These are phyloP conservation scores for Oryzias celebensis DNA, from an alignment of 2,113 vertebrate species.

Conservation along the genomic window DNA sequence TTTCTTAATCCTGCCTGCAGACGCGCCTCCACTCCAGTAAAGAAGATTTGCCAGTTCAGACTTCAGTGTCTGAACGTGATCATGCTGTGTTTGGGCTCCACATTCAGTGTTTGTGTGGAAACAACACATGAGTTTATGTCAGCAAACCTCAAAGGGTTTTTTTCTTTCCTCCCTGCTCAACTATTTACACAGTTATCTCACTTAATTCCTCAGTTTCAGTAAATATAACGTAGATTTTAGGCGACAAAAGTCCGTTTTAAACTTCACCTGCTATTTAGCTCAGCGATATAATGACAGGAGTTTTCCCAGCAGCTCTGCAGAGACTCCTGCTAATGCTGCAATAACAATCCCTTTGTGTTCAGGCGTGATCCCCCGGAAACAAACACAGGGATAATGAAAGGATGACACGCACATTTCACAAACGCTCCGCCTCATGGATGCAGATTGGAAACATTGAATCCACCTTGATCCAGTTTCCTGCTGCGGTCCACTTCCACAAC, in stretches of 20 bases:
- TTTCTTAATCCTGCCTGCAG: constrained; percentile 78
- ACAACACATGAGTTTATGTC: too few species aligned
- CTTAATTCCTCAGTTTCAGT: too few species aligned
- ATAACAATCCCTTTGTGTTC: neutral
- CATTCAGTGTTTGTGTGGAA: too few species aligned
- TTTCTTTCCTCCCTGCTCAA: too few species aligned
- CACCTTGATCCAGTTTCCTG: constrained; percentile 5
- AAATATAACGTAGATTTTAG: too few species aligned
- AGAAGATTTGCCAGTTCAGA: constrained; percentile 85
- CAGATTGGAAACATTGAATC: constrained; percentile 3
- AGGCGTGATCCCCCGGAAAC: neutral
- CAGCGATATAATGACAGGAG: neutral
- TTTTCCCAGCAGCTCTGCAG: neutral
- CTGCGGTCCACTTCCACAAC: too few species aligned
- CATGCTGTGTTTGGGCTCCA: constrained; percentile 24
- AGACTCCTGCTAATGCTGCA: neutral
- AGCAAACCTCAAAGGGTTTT: too few species aligned
- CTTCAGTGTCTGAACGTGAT: constrained; percentile 80
- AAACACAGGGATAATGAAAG: neutral
- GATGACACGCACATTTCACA: neutral
- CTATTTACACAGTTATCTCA: too few species aligned
- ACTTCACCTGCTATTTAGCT: neutral
- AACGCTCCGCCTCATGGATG: constrained; percentile 6
- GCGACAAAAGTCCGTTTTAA: neutral
- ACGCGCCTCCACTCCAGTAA: constrained; percentile 81